Evolutionary conservation across 2,113 vertebrate genomes (phyloP).

Genomic region (Eira barbara): DNA sequence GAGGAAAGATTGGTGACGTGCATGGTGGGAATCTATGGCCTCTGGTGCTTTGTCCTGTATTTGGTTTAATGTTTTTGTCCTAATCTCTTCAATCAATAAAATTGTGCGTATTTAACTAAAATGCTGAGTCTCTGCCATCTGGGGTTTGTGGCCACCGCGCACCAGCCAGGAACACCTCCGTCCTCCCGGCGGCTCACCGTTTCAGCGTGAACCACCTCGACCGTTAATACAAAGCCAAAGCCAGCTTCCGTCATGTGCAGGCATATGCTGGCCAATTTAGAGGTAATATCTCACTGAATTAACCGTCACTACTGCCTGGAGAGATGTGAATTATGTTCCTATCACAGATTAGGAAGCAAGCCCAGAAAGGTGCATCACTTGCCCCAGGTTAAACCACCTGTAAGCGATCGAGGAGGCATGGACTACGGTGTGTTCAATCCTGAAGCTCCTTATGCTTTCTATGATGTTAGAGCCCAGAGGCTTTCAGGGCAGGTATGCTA

Average conservation of each 20-base stretch:
- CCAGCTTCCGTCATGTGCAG: fast-evolving
- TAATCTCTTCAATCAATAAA: conserved; percentile 99
- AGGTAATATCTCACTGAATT: neutral
- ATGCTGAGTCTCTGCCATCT: neutral
- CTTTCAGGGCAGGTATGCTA: neutral
- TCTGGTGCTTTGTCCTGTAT: conserved; percentile 99
- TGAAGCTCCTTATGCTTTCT: neutral
- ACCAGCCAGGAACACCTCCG: fast-evolving
- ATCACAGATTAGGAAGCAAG: neutral
- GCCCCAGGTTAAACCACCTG: neutral
- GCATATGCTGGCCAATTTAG: fast-evolving
- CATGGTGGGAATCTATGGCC: conserved; percentile 97
- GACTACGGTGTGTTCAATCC: no score
- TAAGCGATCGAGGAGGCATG: no score
- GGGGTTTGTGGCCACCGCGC: neutral
- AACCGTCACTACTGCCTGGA: fast-evolving
- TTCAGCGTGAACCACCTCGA: fast-evolving
- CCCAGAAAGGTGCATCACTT: neutral
- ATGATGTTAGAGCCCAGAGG: neutral
- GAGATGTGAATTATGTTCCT: neutral
- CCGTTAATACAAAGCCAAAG: neutral
- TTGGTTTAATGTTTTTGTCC: conserved; percentile 99
- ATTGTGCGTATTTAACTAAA: conserved; percentile 94
- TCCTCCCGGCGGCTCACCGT: neutral
- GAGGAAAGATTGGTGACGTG: conserved; percentile 89